Evolutionary conservation across 2,888 invertebrate species (phyloP).

Genomic region (Cosmia pyralina): DNA sequence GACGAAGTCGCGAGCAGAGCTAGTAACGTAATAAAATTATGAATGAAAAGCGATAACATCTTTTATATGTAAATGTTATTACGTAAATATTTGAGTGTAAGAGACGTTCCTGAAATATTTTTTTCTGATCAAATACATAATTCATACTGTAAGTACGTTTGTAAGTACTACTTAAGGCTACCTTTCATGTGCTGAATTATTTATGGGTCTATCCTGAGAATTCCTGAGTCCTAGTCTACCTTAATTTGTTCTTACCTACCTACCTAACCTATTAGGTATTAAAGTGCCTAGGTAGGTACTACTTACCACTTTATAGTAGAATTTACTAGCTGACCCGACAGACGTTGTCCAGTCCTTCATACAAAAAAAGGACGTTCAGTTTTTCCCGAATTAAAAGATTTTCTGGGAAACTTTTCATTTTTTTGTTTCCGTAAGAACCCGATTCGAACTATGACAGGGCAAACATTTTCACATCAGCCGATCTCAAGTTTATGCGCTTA

Average conservation of each 20-base stretch:
- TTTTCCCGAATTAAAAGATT: no score
- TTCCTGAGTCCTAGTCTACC: not conserved
- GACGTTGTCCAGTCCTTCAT: no score
- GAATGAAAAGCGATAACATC: slow-evolving; percentile 43
- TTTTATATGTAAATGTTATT: slow-evolving; percentile 56
- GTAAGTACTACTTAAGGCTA: slow-evolving; percentile 21
- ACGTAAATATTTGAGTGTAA: slow-evolving; percentile 47
- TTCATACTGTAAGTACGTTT: slow-evolving; percentile 19
- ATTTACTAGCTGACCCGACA: no score
- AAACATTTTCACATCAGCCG: no score
- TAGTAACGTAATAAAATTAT: slow-evolving; percentile 46
- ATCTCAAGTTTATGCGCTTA: no score
- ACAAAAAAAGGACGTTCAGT: no score
- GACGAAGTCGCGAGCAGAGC: no score
- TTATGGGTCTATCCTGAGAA: slow-evolving; percentile 24
- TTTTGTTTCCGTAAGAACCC: no score
- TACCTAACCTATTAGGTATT: not conserved
- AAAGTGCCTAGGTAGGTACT: no score
- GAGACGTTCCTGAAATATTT: slow-evolving; percentile 28
- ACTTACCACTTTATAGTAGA: no score
- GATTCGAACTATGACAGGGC: no score
- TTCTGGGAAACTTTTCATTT: no score
- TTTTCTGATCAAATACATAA: slow-evolving; percentile 51
- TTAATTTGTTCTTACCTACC: slow-evolving; percentile 23
- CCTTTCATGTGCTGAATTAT: slow-evolving; percentile 46